Base-by-base conservation (phyloP, 2,888 invertebrate genomes). In the Aleiodes alternator region DNA sequence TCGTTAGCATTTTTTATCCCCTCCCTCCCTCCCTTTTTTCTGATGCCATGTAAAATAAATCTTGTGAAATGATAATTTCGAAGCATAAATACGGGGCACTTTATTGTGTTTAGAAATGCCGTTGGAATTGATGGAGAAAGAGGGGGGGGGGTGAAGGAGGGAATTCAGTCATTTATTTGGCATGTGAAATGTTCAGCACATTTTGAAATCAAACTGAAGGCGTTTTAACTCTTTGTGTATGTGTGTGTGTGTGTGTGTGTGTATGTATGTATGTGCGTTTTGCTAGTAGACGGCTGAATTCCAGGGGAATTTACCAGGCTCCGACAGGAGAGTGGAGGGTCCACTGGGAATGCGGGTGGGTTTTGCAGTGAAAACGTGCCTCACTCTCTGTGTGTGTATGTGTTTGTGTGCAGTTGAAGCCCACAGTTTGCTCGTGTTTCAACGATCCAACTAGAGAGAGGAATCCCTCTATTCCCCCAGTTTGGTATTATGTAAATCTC, bases 331-430 rank as follows among this genome's bases (percentile, higher is more conserved):
- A 23, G 48, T 38, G 56, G 57, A 69, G 38, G 48, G 55, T 71
- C 68, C 64, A 59, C 48, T 48, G 61, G 69, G 64, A 69, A 69
- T 64, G 61, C 55, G 43, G 29, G 43, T 68, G 56, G 61, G 34
- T 66, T 71, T 76, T 73, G 70, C 71, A 76, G 70, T 73, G 53
- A 68, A 73, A 64, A 73, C 76, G 76, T 76, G 76, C 76, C 55
- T 38, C 38, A 38, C 38, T 23, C 23, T 23, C 1, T 23, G 2
- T 23, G 23, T 23, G 23, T 23, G 23, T 9, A 9, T 23, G 23
- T 23, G 2, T 23, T 1, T 23, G 23, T 23, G 23, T 9, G 43
- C 9, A 43, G 43, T 43, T 43, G 43, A 43, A 43, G 43, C 43
- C 43, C 43, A 43, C 43, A 43, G 43, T 23, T 23, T 43, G 43